Percentiles rank a stretch among this genome's conserved stretches.
These are phyloP conservation scores for Enoplosus armatus DNA, from an alignment of 2,797 vertebrate genomes.

Conservation along the genomic window DNA sequence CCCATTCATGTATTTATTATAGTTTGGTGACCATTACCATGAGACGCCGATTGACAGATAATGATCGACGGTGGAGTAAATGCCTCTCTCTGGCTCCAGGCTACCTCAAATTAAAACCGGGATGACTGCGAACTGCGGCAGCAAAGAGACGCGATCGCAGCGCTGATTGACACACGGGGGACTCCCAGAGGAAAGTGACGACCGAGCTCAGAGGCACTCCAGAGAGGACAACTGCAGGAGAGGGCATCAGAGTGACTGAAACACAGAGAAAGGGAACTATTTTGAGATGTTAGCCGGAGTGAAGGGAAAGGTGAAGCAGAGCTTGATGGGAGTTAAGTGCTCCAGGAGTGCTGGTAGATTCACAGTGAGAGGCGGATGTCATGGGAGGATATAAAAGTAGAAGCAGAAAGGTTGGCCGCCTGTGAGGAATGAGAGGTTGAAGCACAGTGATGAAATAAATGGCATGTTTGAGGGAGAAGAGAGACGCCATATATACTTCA, in stretches of 20 bases:
- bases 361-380: constrained; percentile 24
- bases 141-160: background rate
- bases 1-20: constrained; percentile 37
- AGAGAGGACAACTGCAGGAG: constrained; percentile 1
- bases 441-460: background rate
- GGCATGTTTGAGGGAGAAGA: background rate
- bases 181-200: constrained; percentile 20
- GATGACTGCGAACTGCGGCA: background rate
- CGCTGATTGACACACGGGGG: constrained; percentile 17
- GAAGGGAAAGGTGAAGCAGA: constrained; percentile 30
- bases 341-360: constrained; percentile 25
- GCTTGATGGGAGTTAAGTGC: constrained; percentile 38
- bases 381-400: constrained; percentile 26
- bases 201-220: background rate
- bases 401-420: background rate
- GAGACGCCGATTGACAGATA: constrained; percentile 24
- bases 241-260: constrained; percentile 18
- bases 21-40: constrained; percentile 29
- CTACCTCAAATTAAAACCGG: constrained; percentile 28
- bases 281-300: constrained; percentile 11
- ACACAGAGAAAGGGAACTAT: constrained; percentile 24
- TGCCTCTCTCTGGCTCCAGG: constrained; percentile 43
- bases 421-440: constrained; percentile 9
- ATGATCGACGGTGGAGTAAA: constrained; percentile 44
- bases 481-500: too few species aligned